These are phyloP conservation scores for Phyllotis vaccarum DNA, from an alignment of 2,797 vertebrate species.

Conservation along the genomic window DNA sequence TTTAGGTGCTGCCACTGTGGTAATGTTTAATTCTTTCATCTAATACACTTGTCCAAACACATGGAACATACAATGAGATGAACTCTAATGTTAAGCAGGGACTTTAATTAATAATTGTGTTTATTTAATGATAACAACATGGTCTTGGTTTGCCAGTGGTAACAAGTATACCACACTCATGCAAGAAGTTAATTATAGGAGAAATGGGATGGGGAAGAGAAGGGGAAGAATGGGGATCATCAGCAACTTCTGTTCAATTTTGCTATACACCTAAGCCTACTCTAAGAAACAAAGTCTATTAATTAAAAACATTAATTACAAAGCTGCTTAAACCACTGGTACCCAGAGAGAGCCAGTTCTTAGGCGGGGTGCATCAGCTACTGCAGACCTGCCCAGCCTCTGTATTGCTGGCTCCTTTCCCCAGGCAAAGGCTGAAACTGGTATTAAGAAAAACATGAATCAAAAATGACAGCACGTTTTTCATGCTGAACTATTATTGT, in stretches of 20 bases:
- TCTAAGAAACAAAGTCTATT: slow-evolving; percentile 1
- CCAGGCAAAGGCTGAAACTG: slow-evolving; percentile 78
- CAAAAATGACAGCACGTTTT: slow-evolving; percentile 82
- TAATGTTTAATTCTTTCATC: neutral
- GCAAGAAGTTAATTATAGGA: neutral
- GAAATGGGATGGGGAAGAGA: too few relatives aligned
- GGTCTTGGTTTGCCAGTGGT: neutral
- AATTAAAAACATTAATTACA: slow-evolving; percentile 51
- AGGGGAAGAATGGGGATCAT: neutral
- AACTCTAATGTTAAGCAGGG: neutral
- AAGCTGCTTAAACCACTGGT: neutral
- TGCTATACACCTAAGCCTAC: neutral
- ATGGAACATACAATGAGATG: neutral
- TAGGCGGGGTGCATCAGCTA: neutral
- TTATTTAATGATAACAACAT: neutral
- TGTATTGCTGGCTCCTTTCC: slow-evolving; percentile 74
- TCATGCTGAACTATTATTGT: slow-evolving; percentile 82
- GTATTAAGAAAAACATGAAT: slow-evolving; percentile 79
- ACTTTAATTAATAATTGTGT: slow-evolving; percentile 5
- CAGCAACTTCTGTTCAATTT: neutral
- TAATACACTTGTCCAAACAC: neutral
- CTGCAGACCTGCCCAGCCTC: neutral
- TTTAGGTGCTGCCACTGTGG: neutral
- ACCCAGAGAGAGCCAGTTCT: neutral
- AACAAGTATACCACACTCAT: neutral